These are phyloP conservation scores for Agrypnia vestita DNA, from an alignment of 1,140 invertebrate genomes.

Conservation along the genomic window DNA sequence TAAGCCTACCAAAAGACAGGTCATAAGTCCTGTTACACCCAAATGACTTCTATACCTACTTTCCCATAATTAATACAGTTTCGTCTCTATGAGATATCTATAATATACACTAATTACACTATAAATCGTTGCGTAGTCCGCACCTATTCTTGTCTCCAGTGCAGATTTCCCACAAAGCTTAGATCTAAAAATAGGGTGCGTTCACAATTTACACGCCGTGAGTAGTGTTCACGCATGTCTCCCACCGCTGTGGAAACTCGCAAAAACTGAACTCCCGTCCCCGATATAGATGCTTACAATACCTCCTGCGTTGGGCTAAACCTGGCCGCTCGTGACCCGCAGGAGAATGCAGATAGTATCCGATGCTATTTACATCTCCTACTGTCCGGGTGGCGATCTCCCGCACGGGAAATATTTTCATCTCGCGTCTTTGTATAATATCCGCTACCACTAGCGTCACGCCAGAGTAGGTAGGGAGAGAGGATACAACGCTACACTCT, in stretches of 20 bases:
- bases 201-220: not conserved
- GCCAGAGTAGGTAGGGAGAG: too few relatives aligned
- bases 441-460: too few relatives aligned
- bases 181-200: constrained; percentile 1
- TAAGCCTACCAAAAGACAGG: too few relatives aligned
- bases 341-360: not conserved
- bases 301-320: constrained; percentile 17
- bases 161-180: not conserved
- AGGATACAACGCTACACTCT: too few relatives aligned
- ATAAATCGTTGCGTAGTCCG: not conserved
- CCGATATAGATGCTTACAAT: constrained; percentile 12
- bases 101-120: too few relatives aligned
- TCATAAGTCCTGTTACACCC: too few relatives aligned
- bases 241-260: not conserved
- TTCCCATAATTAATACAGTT: too few relatives aligned
- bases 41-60: too few relatives aligned
- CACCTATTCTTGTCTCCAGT: not conserved
- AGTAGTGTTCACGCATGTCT: not conserved
- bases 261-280: constrained; percentile 11
- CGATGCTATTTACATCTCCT: constrained; percentile 19
- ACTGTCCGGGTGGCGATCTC: constrained; percentile 26
- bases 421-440: not conserved
- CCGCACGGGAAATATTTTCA: constrained; percentile 30
- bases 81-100: too few relatives aligned
- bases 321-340: not conserved